phyloP scores from a whole-genome alignment of 2,888 invertebrate genomes.

The Stenchaetothrips biformis region DNA sequence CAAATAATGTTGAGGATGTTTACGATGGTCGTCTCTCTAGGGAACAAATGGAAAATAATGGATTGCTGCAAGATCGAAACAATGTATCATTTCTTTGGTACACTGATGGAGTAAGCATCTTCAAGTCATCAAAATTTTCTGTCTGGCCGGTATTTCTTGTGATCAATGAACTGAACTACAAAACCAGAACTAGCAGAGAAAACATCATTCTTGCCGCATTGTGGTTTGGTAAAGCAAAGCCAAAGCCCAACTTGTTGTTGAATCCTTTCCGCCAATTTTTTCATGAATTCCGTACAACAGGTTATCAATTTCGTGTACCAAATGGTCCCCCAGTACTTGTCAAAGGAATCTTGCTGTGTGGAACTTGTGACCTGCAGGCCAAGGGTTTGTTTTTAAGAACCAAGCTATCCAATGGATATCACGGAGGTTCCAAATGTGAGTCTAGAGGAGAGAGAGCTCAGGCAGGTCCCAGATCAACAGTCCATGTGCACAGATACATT shows the following conservation, averaged over 20 bases:
- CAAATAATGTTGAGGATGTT: too few species aligned
- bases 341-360: neutral
- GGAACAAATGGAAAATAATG: neutral
- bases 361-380: neutral
- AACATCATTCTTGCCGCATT: neutral
- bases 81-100: neutral
- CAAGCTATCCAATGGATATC: neutral
- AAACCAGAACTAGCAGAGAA: neutral
- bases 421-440: neutral
- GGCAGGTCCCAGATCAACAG: neutral
- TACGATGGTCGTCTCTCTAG: too few species aligned
- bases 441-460: neutral
- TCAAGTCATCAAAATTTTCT: too few species aligned
- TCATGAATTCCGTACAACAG: neutral
- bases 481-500: neutral
- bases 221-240: conserved; percentile 8
- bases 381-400: neutral
- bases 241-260: neutral
- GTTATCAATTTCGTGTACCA: neutral
- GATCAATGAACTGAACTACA: neutral
- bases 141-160: too few species aligned
- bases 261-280: neutral
- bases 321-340: neutral
- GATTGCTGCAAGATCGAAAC: neutral
- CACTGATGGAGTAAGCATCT: too few species aligned